Conservation (phyloP, 2,888 invertebrate species). For the Anthophora plumipes region DNA sequence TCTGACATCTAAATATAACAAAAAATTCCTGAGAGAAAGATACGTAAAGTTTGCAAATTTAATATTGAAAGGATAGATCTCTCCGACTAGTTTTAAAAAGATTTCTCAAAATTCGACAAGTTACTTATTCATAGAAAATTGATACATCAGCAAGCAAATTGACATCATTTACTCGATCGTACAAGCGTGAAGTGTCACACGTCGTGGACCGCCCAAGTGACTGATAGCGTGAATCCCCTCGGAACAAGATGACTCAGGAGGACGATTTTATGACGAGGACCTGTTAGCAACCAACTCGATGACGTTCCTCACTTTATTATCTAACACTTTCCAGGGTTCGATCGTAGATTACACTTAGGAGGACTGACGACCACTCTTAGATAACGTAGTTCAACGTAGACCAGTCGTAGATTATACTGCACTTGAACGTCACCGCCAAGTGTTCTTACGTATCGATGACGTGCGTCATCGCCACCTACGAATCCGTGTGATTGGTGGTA, state of each 20-base stretch:
- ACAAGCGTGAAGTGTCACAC: neutral
- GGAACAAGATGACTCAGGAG: constrained; percentile 26
- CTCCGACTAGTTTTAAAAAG: too few relatives aligned
- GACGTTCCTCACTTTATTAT: constrained; percentile 39
- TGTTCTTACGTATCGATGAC: constrained; percentile 49
- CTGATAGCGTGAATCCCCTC: constrained; percentile 28
- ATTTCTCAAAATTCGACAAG: neutral
- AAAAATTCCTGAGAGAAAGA: too few relatives aligned
- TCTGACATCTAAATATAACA: too few relatives aligned
- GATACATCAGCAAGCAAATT: constrained; percentile 22
- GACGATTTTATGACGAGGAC: constrained; percentile 47
- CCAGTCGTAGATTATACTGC: constrained; percentile 38
- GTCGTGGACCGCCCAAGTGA: constrained; percentile 4
- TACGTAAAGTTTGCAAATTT: too few relatives aligned
- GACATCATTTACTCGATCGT: constrained; percentile 15
- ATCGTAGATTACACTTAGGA: constrained; percentile 34
- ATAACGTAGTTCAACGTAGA: constrained; percentile 29
- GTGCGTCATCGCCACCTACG: constrained; percentile 44
- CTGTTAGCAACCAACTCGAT: constrained; percentile 23
- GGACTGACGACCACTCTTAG: constrained; percentile 6
- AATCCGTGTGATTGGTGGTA: constrained; percentile 36
- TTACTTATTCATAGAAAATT: constrained; percentile 15
- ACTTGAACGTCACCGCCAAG: constrained; percentile 41
- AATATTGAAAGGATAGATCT: too few relatives aligned
- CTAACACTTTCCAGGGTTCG: constrained; percentile 30